Percentiles rank a stretch among this genome's conserved stretches.
phyloP scores from a whole-genome alignment of 2,888 invertebrate species.

The Campopleginae sp. region DNA sequence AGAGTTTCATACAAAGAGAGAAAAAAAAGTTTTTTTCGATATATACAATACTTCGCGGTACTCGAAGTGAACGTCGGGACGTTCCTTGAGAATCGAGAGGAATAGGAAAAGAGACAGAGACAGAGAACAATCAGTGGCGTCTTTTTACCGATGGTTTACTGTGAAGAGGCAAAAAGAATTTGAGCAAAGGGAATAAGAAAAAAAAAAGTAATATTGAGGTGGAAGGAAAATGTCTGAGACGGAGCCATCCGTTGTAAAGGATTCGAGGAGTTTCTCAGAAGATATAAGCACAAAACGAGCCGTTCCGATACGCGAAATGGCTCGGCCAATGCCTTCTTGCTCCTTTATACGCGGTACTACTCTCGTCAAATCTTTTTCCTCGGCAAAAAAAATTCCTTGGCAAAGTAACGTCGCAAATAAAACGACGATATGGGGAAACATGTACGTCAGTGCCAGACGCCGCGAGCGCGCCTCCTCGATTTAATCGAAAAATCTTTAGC shows the following conservation, averaged over 20 bases:
- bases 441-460: constrained; percentile 59
- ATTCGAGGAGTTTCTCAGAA: constrained; percentile 45
- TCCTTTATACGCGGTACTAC: constrained; percentile 43
- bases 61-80: constrained; percentile 25
- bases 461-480: constrained; percentile 50
- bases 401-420: constrained; percentile 38
- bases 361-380: constrained; percentile 60
- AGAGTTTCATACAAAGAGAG: not conserved
- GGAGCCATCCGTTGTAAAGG: constrained; percentile 50
- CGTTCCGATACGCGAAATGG: constrained; percentile 60
- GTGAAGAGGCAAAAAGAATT: constrained; percentile 61
- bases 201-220: constrained; percentile 57
- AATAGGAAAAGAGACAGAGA: constrained; percentile 29
- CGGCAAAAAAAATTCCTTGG: constrained; percentile 46
- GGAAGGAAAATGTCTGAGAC: constrained; percentile 45
- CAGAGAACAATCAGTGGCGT: constrained; percentile 50
- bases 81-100: constrained; percentile 21
- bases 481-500: constrained; percentile 58
- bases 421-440: constrained; percentile 24
- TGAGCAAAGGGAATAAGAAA: constrained; percentile 46
- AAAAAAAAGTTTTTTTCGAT: constrained; percentile 23
- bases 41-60: constrained; percentile 11
- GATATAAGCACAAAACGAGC: constrained; percentile 48
- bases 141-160: constrained; percentile 33
- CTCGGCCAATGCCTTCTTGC: constrained; percentile 46